Conservation (phyloP, 1,140 invertebrate species). For the Trichoplusia ni region DNA sequence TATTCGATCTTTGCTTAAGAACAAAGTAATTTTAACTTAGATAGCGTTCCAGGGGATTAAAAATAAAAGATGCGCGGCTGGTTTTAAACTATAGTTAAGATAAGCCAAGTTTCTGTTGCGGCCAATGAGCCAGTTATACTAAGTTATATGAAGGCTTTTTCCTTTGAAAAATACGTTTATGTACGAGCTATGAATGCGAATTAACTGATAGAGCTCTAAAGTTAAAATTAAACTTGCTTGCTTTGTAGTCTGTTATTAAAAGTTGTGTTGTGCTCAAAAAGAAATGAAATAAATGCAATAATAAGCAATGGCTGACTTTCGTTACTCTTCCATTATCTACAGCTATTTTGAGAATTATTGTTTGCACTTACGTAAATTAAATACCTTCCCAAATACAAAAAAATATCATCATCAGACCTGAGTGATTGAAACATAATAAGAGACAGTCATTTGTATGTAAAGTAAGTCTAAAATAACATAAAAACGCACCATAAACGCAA, state of each 20-base stretch:
- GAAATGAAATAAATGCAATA: too few relatives aligned
- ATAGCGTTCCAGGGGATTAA: slow-evolving; percentile 69
- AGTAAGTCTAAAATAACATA: too few relatives aligned
- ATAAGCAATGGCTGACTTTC: too few relatives aligned
- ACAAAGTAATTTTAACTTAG: slow-evolving; percentile 75
- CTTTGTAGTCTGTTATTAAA: slow-evolving; percentile 1
- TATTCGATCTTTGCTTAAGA: slow-evolving; percentile 75
- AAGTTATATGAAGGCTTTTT: slow-evolving; percentile 58
- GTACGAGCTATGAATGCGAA: slow-evolving; percentile 34
- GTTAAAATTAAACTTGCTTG: slow-evolving; percentile 3
- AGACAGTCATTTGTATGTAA: too few relatives aligned
- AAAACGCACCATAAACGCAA: slow-evolving; percentile 3
- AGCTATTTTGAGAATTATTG: too few relatives aligned
- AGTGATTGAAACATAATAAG: too few relatives aligned
- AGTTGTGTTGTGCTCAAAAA: neutral
- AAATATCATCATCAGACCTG: too few relatives aligned
- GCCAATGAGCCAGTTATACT: slow-evolving; percentile 55
- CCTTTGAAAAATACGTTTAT: slow-evolving; percentile 43
- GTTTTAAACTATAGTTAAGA: slow-evolving; percentile 75
- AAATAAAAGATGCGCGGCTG: slow-evolving; percentile 69
- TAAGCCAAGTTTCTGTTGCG: slow-evolving; percentile 64
- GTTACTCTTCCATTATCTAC: too few relatives aligned
- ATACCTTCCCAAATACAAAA: too few relatives aligned
- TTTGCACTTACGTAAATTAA: too few relatives aligned
- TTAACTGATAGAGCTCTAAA: slow-evolving; percentile 12